phyloP scores from a whole-genome alignment of 2,888 invertebrate species.

The Mechanitis mazaeus region DNA sequence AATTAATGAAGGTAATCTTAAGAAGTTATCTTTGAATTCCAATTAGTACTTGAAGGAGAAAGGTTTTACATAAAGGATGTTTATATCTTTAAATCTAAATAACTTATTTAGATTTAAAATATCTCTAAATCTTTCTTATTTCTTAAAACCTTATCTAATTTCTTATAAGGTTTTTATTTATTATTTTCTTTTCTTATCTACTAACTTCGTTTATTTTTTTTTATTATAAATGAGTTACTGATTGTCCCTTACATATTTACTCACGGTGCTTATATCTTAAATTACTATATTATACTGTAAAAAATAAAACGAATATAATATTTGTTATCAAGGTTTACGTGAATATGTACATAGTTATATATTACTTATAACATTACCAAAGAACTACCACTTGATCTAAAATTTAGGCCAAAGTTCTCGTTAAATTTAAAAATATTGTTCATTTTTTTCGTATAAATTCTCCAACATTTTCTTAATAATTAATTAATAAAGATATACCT shows the following conservation, averaged over 20 bases:
- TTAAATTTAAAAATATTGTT: neutral
- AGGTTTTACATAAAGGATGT: slow-evolving; percentile 8
- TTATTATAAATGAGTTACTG: too few relatives aligned
- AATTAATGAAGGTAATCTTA: slow-evolving; percentile 23
- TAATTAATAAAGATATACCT: neutral
- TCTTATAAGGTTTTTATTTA: too few relatives aligned
- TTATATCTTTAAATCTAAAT: slow-evolving; percentile 2
- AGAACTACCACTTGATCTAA: neutral
- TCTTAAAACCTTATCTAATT: too few relatives aligned
- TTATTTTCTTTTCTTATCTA: too few relatives aligned
- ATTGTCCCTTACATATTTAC: too few relatives aligned
- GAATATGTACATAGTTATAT: too few relatives aligned
- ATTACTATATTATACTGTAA: too few relatives aligned
- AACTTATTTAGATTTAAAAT: slow-evolving; percentile 1
- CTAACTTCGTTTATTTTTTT: too few relatives aligned
- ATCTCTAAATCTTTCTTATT: too few relatives aligned
- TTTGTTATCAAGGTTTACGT: neutral
- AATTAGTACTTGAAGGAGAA: slow-evolving; percentile 23
- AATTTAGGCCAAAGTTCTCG: neutral
- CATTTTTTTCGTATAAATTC: neutral
- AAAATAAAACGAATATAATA: neutral
- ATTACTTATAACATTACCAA: neutral
- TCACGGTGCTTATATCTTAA: too few relatives aligned
- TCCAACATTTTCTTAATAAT: neutral
- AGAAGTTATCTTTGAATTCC: slow-evolving; percentile 25